Base-by-base conservation (phyloP, 2,113 vertebrate genomes). In the Odocoileus virginianus region DNA sequence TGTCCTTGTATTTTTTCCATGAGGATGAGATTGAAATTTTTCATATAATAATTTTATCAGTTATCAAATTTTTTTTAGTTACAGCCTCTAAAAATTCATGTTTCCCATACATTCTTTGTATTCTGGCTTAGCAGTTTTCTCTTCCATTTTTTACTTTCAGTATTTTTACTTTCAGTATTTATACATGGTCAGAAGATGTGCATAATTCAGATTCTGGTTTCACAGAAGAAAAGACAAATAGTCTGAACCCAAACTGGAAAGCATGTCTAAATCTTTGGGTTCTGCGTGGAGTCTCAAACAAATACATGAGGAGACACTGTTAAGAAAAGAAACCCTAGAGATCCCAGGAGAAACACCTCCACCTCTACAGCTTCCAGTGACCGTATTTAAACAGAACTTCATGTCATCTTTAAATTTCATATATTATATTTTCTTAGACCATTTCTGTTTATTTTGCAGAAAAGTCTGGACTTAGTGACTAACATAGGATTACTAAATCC, bases 91-190 rank as follows among this genome's bases (percentile, higher is more conserved):
- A 55, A 30, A 45, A 21, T 52, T 15, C 1, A 0, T 2, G 40
- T 97, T 98, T 61, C 60, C 45, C 40, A 90, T 36, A 50, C 2
- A 60, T 85, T 15, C 4, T 96, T 60, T 86, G 54, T 97, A 76
- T 96, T 58, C 92, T 91, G 92, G 64, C 86, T 96, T 12, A 97
- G 95, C 87, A 91, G 83, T 87, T 95, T 96, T 76, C 96, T 19
- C 88, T 93, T 28, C 40, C 92, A 40, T 81, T 47, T 54, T 54
- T 96, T 94, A 88, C 87, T 97, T 94, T 96, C 84, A 94, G 61
- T 95, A 25, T 45, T 54, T 54, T 96, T 94, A 88, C 89, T 97
- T 94, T 96, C 84, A 94, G 57, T 95, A 25, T 96, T 95, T 96
- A 97, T 93, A 94, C 1, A 64, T 79, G 83, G 1, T 92, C 74